Evolutionary conservation across 1,140 invertebrate species (phyloP), one percentile per base, ranked within the genome.

Genomic region (Nautilus pompilius): DNA sequence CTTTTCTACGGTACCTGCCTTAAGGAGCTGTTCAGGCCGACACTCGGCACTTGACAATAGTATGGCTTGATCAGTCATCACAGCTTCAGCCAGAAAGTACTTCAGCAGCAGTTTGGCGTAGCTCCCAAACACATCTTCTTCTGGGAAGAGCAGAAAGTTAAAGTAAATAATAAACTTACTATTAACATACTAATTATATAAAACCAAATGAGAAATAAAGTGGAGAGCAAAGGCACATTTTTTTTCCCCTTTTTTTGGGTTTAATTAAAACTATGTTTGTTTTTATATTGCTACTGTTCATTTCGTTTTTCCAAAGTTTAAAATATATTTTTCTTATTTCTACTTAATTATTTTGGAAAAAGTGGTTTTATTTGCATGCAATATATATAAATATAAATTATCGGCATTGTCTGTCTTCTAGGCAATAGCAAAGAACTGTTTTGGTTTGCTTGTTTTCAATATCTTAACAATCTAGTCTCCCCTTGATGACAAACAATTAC

Each of bases 11-110:
- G 17, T 28, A 28, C 26, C 51, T 2, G n/a, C 74, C 63, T 73
- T 68, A 3, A 82, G 82, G 62, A 93, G 81, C 67, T 87, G 81
- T 15, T 85, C 74, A 20, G 90, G 87, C 76, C 88, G 83, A 59
- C 86, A 79, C 83, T 93, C 89, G 73, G 89, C 85, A 71, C 89
- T 90, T 5, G 88, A 89, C 62, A 93, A 74, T 67, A 91, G 86
- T 34, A 91, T 68, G 51, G 86, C 82, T 81, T 95, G 91, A 28
- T 87, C 85, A 63, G 86, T 88, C 17, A 88, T 86, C 33, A 92
- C 79, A 36, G 91, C 91, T 85, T 95, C 92, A 29, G 91, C 89
- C 67, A 92, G 78, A 69, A 91, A 95, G 79, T 93, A 93, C 77
- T 91, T 93, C 17, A 88, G 79, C 64, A 93, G 80, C 30, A 91